A percentile compares a stretch with the other conserved stretches of the same genome.
Conservation (phyloP, 2,888 invertebrate species). For the Pyrrhosoma nymphula region DNA sequence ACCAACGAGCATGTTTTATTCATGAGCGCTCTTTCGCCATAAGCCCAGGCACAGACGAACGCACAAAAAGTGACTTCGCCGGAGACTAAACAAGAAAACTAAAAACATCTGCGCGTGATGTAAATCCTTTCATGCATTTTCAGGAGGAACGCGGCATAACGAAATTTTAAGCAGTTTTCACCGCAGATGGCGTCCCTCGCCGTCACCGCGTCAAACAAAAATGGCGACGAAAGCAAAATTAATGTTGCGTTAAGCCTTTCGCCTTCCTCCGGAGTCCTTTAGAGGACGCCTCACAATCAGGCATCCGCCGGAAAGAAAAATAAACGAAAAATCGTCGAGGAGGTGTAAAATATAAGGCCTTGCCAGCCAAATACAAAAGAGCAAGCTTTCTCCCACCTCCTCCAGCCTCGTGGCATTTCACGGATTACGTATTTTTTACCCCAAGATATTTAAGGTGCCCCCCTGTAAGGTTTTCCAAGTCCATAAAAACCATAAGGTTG, state of each 20-base stretch:
- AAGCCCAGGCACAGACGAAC: neutral
- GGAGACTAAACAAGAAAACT: neutral
- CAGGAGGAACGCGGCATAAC: neutral
- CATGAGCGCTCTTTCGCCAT: neutral
- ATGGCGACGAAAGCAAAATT: conserved; percentile 22
- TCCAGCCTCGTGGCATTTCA: neutral
- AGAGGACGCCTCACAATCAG: neutral
- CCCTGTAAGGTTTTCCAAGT: neutral
- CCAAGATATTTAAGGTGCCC: neutral
- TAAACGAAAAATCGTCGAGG: neutral
- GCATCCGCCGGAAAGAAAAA: neutral
- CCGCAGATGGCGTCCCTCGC: conserved; percentile 12
- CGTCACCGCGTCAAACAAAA: neutral
- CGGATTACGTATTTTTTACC: neutral
- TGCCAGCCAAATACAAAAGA: conserved; percentile 8
- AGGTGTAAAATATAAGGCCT: neutral
- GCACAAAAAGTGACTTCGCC: neutral
- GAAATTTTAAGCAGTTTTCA: conserved; percentile 19
- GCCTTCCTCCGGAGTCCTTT: neutral
- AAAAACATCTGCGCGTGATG: neutral
- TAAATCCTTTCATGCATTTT: conserved; percentile 16
- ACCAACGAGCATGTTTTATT: neutral
- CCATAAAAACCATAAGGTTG: neutral
- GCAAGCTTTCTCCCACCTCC: neutral
- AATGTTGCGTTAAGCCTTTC: conserved; percentile 36